phyloP scores from a whole-genome alignment of 2,888 invertebrate species.

The Erebia epiphron region DNA sequence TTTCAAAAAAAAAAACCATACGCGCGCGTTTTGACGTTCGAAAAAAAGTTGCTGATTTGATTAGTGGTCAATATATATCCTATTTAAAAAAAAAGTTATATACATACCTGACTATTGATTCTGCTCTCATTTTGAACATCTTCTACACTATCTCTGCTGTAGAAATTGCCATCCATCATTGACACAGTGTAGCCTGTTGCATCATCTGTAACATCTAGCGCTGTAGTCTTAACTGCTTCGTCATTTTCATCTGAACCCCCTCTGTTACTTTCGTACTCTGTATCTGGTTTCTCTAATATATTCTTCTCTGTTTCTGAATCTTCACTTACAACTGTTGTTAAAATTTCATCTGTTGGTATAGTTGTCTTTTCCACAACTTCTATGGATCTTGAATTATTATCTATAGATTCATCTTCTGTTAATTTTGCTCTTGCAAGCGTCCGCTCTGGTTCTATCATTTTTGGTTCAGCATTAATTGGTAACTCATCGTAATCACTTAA shows the following conservation, averaged over 20 bases:
- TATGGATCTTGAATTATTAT: not conserved
- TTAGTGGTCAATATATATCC: too few species aligned
- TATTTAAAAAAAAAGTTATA: not conserved
- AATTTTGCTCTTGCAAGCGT: conserved; percentile 13
- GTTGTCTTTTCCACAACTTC: conserved; percentile 20
- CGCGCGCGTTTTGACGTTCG: too few species aligned
- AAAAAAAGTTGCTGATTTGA: too few species aligned
- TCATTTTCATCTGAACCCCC: conserved; percentile 9
- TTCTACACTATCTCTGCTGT: conserved; percentile 44
- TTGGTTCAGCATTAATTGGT: conserved; percentile 7
- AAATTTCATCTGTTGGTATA: conserved; percentile 19
- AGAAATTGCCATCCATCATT: conserved; percentile 53
- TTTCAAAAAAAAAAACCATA: too few species aligned
- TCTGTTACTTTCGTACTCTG: conserved; percentile 16
- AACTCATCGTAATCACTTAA: conserved; percentile 31
- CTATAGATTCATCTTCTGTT: conserved; percentile 18
- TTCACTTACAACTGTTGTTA: conserved; percentile 15
- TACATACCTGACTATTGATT: conserved; percentile 41
- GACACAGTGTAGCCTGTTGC: conserved; percentile 37
- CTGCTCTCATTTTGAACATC: conserved; percentile 47
- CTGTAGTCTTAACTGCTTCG: conserved; percentile 26
- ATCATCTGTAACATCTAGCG: conserved; percentile 28
- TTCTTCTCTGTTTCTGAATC: conserved; percentile 3
- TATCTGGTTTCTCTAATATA: not conserved
- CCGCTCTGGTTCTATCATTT: conserved; percentile 27